Evolutionary conservation across 2,888 invertebrate genomes (phyloP), one percentile per base, ranked within the genome.

Genomic region (Conistra vaccinii): DNA sequence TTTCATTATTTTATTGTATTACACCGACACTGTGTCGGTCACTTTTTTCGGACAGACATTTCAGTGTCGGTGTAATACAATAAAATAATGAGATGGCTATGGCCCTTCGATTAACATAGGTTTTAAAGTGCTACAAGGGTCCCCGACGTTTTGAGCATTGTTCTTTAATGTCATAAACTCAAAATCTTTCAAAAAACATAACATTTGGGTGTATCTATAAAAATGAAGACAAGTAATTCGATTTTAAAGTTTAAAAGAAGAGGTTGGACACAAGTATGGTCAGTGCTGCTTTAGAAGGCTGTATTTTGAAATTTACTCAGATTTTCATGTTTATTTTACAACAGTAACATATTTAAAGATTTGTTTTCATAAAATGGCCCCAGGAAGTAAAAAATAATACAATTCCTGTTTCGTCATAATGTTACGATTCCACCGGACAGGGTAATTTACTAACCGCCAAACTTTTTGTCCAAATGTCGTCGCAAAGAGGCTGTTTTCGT

Each of bases 261-360:
- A 32, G 60, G 60, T 60, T 60, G 60, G 60, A 60, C 60, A 60
- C 60, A 60, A 60, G 60, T 60, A 32, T 60, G 60, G 26, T 60
- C 32, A 60, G 60, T 32, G 60, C 60, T 60, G 60, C 60, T 60
- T 32, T 60, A 60, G 32, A 60, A 60, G 60, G 60, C 32, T 60
- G 60, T 60, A 60, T 60, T 60, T 60, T 60, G 60, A 29, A 26
- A 60, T 60, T 60, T 29, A 60, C 29, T 29, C 58, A 58, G 58
- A 29, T 58, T 26, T 58, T 58, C 32, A 60, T 60, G 60, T 60
- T 60, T 60, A 60, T 32, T 29, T 60, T 60, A 60, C 32, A 60
- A 60, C 60, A 60, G 32, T 60, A 60, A 60, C 32, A 60, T 60
- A 60, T 60, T n/a, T 57, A 57, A 29, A 57, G 57, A 57, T 45